Evolutionary conservation across 2,888 invertebrate species (phyloP), one percentile per base, ranked within the genome.

Genomic region (Epinotia brunnichana): DNA sequence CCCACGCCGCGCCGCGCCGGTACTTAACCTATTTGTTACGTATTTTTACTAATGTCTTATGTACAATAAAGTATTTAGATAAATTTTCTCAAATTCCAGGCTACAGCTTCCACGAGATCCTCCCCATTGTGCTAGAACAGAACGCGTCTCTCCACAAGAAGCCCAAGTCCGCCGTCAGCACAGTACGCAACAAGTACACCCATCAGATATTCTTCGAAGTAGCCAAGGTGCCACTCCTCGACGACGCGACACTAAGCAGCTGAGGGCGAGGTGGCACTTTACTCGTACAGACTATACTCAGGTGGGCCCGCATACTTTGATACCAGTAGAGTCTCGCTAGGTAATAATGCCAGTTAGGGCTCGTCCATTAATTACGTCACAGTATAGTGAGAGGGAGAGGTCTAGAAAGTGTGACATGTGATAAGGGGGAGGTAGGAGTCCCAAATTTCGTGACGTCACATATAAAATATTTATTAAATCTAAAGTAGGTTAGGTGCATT

Each of bases 141-240:
- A 98, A 98, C 91, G 94, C 95, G 44, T 95, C 96, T 74, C 92
- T 99, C 2, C 96, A 96, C 82, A 95, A 95, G 81, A 96, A 96
- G 81, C 95, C 96, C n/a, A 96, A 96, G 82, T 95, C 96, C 44
- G 95, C 96, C 74, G 94, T 98, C 78, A 96, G 96, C 91, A 98
- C 98, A 41, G 96, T 99, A 69, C 94, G 96, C 77, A 97, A 96
- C 88, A 99, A 99, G 92, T 99, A 99, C 88, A 97, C 98, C 3
- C 99, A 99, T 90, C 96, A 96, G 81, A 97, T 98, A 85, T 98
- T 98, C 93, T 97, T 97, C 86, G 97, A 97, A 94, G 98, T 98
- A 73, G 98, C 98, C 75, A 97, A 97, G 88, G 95, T 96, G 76
- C 96, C 97, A 24, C 91, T 97, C 53, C 76, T 94, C 1, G 88